phyloP scores from a whole-genome alignment of 2,888 invertebrate genomes.

The Noctua comes region DNA sequence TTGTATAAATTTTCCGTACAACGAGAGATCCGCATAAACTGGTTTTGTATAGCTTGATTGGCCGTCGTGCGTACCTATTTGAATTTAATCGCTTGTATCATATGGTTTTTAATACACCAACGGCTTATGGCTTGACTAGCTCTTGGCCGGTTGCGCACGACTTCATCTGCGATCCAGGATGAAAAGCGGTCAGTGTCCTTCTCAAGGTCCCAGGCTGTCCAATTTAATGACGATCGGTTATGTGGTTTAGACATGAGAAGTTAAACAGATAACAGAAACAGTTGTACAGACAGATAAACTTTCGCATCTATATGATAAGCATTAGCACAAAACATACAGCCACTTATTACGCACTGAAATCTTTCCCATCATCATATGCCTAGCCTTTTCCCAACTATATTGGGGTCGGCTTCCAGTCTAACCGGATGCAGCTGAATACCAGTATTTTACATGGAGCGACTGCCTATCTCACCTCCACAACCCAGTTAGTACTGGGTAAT shows the following conservation, averaged over 20 bases:
- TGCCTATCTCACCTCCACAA: no score
- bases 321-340: neutral
- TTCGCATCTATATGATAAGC: neutral
- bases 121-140: neutral
- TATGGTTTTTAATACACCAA: neutral
- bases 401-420: no score
- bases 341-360: neutral
- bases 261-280: neutral
- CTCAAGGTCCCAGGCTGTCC: neutral
- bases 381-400: no score
- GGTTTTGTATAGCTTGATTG: no score
- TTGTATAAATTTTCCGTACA: no score
- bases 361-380: no score
- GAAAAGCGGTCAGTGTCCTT: neutral
- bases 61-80: neutral
- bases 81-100: neutral
- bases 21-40: no score
- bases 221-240: neutral
- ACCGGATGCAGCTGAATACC: no score
- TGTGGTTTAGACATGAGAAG: neutral
- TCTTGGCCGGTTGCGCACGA: neutral
- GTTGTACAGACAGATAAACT: neutral
- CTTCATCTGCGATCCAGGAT: neutral
- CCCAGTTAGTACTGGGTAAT: no score
- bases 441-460: no score